These are phyloP conservation scores for Deilephila porcellus DNA, from an alignment of 2,888 invertebrate species.

Conservation along the genomic window DNA sequence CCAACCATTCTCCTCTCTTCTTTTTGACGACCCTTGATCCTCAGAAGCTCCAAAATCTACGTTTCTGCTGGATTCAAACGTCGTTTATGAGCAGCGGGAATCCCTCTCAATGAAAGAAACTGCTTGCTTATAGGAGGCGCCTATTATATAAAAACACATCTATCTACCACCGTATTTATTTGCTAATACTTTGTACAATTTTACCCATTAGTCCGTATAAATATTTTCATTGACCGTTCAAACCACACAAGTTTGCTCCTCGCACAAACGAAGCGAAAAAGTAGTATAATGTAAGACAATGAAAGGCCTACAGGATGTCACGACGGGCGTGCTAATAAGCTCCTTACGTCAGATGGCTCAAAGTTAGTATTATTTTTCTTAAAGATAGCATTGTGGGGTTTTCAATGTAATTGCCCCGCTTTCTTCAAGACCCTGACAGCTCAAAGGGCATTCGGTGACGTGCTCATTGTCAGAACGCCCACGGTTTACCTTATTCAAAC, in stretches of 20 bases:
- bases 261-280: conserved; percentile 6
- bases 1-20: too few relatives aligned
- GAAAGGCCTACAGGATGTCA: conserved; percentile 56
- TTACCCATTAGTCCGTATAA: neutral
- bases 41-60: too few relatives aligned
- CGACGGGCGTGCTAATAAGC: conserved; percentile 78
- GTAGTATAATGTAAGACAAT: conserved; percentile 46
- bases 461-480: conserved; percentile 82
- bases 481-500: conserved; percentile 82
- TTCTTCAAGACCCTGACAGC: conserved; percentile 81
- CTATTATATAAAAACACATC: too few relatives aligned
- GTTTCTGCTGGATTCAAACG: too few relatives aligned
- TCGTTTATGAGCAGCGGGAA: too few relatives aligned
- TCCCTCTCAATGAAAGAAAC: too few relatives aligned
- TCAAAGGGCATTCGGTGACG: conserved; percentile 81
- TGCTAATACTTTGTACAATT: neutral
- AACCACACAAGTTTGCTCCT: neutral
- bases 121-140: too few relatives aligned
- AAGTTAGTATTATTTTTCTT: conserved; percentile 78
- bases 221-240: neutral
- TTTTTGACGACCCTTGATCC: too few relatives aligned
- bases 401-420: conserved; percentile 84
- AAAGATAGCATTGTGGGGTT: conserved; percentile 79
- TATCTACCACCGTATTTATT: too few relatives aligned
- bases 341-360: conserved; percentile 73